phyloP scores from a whole-genome alignment of 2,113 vertebrate genomes.

The Chaetorhynchus papuensis region DNA sequence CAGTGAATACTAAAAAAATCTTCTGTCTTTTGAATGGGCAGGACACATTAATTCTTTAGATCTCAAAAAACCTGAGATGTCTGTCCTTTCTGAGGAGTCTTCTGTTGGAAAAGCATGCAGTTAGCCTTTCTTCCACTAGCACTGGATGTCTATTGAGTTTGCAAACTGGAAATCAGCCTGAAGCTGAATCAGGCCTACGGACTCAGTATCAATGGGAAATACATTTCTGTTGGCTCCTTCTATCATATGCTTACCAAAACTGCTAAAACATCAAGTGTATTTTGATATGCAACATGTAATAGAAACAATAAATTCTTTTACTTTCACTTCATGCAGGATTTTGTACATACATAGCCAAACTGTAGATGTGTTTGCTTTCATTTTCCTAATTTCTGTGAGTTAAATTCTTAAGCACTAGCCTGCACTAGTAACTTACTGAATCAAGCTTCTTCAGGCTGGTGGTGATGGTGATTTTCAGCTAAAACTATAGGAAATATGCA shows the following conservation, averaged over 20 bases:
- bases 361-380: background rate
- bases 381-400: background rate
- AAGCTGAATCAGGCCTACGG: background rate
- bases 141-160: background rate
- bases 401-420: background rate
- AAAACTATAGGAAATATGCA: background rate
- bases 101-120: background rate
- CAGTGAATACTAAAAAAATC: background rate
- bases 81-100: background rate
- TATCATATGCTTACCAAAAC: background rate
- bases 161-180: background rate
- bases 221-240: background rate
- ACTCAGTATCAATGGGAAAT: background rate
- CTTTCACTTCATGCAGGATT: background rate
- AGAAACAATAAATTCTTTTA: background rate
- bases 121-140: background rate
- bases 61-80: background rate
- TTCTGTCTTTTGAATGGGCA: background rate
- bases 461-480: background rate
- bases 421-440: background rate
- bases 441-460: background rate
- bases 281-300: background rate
- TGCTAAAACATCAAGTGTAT: background rate
- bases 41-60: background rate
- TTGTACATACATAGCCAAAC: background rate